These are phyloP conservation scores for Phenganax subtilis DNA, from an alignment of 92 coral and sea anemone species.

Conservation along the genomic window DNA sequence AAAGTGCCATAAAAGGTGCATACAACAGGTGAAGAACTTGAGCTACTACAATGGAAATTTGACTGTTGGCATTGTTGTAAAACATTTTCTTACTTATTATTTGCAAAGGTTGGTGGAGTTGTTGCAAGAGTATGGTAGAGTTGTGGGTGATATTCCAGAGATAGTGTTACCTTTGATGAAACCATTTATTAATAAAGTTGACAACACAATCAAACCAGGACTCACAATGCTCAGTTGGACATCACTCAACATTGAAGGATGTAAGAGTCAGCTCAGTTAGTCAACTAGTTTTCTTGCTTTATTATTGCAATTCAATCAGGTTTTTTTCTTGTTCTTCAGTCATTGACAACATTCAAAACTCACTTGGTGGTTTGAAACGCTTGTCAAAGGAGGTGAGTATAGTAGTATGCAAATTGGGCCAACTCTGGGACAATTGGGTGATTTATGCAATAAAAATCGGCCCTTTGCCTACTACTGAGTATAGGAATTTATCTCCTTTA, in stretches of 20 bases:
- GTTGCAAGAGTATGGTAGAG: conserved; percentile 63
- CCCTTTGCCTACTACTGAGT: too few species aligned
- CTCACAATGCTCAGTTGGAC: conserved; percentile 96
- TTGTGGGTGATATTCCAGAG: conserved; percentile 74
- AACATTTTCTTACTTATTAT: neutral
- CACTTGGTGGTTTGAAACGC: conserved; percentile 70
- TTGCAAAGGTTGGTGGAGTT: conserved; percentile 62
- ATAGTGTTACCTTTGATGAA: conserved; percentile 86
- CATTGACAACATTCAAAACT: conserved; percentile 72
- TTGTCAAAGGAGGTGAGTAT: conserved; percentile 86
- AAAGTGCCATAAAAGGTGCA: conserved; percentile 78
- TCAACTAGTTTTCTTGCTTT: too few species aligned
- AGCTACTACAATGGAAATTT: neutral
- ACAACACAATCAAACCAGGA: conserved; percentile 95
- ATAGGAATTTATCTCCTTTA: neutral
- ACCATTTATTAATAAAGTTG: conserved; percentile 84
- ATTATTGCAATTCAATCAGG: neutral
- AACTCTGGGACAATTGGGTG: too few species aligned
- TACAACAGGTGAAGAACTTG: conserved; percentile 57
- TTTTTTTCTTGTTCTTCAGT: conserved; percentile 45
- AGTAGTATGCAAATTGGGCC: too few species aligned
- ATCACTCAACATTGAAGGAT: conserved; percentile 67
- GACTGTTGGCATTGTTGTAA: neutral
- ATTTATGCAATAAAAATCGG: too few species aligned
- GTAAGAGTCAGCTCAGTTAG: conserved; percentile 49